Evolutionary conservation across 2,797 vertebrate genomes (phyloP).

Genomic region (Dendrocincla tyrannina): DNA sequence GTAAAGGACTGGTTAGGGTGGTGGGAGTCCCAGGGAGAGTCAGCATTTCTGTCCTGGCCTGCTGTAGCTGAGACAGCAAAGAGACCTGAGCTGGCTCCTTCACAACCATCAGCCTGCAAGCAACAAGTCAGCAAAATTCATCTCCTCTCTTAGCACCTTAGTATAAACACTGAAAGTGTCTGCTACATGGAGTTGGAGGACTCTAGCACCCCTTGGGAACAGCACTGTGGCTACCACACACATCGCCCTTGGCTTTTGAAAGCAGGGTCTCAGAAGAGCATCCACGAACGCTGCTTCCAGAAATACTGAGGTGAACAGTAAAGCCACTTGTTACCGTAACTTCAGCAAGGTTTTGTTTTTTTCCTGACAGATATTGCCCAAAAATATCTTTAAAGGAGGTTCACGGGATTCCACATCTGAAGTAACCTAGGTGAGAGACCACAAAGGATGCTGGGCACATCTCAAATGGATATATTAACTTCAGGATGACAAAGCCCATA

Average conservation of each 20-base stretch:
- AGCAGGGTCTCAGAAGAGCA: background rate
- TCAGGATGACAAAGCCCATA: background rate
- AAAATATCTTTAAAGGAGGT: background rate
- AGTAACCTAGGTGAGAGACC: background rate
- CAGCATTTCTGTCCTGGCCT: background rate
- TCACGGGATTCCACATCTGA: background rate
- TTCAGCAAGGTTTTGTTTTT: background rate
- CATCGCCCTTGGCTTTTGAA: background rate
- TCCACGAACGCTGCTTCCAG: background rate
- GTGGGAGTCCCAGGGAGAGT: background rate
- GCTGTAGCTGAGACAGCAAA: background rate
- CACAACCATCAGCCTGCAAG: background rate
- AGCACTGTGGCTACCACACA: background rate
- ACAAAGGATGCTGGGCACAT: background rate
- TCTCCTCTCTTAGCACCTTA: background rate
- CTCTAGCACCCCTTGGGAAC: slow-evolving; percentile 11
- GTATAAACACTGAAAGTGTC: background rate
- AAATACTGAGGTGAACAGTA: background rate
- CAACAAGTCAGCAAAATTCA: background rate
- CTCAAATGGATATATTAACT: background rate
- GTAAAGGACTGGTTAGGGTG: background rate
- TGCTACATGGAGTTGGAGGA: background rate
- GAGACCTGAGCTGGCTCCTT: background rate
- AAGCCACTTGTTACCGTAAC: background rate
- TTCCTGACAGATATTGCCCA: background rate